Evolutionary conservation across 2,797 vertebrate genomes (phyloP).

Genomic region (Chelidonichthys spinosus): DNA sequence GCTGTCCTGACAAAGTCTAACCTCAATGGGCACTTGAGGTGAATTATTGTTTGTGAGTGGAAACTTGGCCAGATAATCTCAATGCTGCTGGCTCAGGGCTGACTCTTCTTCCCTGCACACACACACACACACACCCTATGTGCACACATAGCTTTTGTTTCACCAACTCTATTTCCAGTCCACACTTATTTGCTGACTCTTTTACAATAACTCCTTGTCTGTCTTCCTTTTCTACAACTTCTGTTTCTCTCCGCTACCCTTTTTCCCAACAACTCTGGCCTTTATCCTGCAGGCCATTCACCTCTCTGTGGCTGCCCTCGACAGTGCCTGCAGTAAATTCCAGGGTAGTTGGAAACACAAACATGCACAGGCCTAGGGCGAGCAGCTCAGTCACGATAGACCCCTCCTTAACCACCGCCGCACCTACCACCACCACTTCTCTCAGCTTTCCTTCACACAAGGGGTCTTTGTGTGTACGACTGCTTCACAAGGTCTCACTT

Average conservation of each 20-base stretch:
- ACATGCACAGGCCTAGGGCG: constrained; percentile 75
- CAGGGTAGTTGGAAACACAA: constrained; percentile 87
- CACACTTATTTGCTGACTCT: constrained; percentile 70
- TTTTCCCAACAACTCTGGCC: constrained; percentile 77
- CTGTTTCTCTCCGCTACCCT: constrained; percentile 37
- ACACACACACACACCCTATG: constrained; percentile 23
- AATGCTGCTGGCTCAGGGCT: constrained; percentile 79
- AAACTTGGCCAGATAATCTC: constrained; percentile 85
- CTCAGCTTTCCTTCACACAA: constrained; percentile 53
- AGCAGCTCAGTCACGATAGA: constrained; percentile 60
- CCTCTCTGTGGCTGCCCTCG: constrained; percentile 70
- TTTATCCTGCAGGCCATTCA: constrained; percentile 77
- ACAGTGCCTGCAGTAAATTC: constrained; percentile 85
- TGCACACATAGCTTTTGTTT: constrained; percentile 65
- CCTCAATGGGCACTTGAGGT: constrained; percentile 81
- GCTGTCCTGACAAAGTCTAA: constrained; percentile 61
- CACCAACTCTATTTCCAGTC: constrained; percentile 68
- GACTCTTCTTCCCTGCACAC: constrained; percentile 69
- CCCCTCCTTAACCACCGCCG: constrained; percentile 47
- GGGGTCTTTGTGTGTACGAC: constrained; percentile 64
- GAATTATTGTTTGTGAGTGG: constrained; percentile 87
- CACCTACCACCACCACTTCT: constrained; percentile 34
- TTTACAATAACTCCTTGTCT: constrained; percentile 64
- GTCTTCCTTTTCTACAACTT: constrained; percentile 37
- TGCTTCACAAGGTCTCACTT: constrained; percentile 48